A percentile compares a stretch with the other conserved stretches of the same genome.
Conservation (phyloP, 2,113 vertebrate species). For the Hemibagrus wyckioides region DNA sequence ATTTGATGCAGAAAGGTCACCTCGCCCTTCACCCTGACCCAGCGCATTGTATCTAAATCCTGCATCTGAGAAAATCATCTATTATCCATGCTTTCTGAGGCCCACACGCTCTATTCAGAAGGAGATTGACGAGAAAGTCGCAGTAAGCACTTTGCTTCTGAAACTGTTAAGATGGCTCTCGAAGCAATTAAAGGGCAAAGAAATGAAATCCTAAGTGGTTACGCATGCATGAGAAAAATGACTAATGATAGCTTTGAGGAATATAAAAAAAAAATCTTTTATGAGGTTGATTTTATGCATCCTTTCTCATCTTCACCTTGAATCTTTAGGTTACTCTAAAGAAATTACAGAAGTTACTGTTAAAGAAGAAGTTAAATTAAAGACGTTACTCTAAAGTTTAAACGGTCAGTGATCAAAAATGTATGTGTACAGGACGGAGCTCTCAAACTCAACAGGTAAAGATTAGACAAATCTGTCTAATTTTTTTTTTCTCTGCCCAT, state of each 20-base stretch:
- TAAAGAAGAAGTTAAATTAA: no score
- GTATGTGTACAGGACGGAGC: no score
- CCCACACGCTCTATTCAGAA: slow-evolving; percentile 50
- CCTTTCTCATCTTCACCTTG: background rate
- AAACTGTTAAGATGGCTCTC: slow-evolving; percentile 37
- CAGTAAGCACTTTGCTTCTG: background rate
- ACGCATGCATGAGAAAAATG: slow-evolving; percentile 13
- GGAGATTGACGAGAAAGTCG: slow-evolving; percentile 44
- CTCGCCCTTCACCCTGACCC: slow-evolving; percentile 44
- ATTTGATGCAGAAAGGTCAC: slow-evolving; percentile 36
- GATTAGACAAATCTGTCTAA: no score
- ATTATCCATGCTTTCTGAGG: slow-evolving; percentile 47
- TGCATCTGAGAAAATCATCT: slow-evolving; percentile 49
- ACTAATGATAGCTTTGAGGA: background rate
- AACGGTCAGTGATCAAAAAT: no score
- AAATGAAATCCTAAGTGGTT: background rate
- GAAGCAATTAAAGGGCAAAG: slow-evolving; percentile 18
- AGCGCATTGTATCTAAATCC: slow-evolving; percentile 48
- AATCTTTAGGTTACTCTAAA: background rate
- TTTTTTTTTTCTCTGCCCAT: no score
- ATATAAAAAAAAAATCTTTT: slow-evolving; percentile 4
- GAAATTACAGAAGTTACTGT: background rate
- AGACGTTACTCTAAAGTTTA: no score
- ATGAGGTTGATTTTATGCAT: background rate
- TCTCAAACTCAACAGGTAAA: no score